Evolutionary conservation across 2,888 invertebrate genomes (phyloP).

Genomic region (Meteorus colon): DNA sequence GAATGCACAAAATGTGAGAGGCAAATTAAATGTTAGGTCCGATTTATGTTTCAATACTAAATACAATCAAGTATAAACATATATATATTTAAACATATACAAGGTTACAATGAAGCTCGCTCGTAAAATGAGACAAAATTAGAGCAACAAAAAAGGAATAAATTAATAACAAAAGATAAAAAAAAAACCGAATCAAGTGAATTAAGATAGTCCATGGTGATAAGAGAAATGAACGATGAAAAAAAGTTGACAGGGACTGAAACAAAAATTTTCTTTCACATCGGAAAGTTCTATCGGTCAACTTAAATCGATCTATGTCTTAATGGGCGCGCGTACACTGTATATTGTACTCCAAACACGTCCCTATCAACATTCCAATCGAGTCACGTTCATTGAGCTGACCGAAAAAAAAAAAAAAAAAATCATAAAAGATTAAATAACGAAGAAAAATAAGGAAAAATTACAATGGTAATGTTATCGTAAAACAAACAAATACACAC

Average conservation of each 20-base stretch:
- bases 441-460: slow-evolving; percentile 20
- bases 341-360: slow-evolving; percentile 44
- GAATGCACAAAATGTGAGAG: slow-evolving; percentile 42
- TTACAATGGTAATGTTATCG: slow-evolving; percentile 34
- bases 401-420: slow-evolving; percentile 29
- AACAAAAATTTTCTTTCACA: slow-evolving; percentile 25
- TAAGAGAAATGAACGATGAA: not conserved
- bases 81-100: slow-evolving; percentile 11
- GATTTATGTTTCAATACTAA: slow-evolving; percentile 33
- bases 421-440: slow-evolving; percentile 15
- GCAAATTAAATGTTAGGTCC: slow-evolving; percentile 15
- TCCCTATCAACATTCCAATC: slow-evolving; percentile 35
- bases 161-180: not conserved
- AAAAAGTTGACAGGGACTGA: slow-evolving; percentile 14
- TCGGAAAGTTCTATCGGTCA: slow-evolving; percentile 25
- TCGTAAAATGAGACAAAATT: not conserved
- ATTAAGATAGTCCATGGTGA: not conserved
- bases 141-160: slow-evolving; percentile 13
- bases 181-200: not conserved
- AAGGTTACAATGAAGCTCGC: not conserved
- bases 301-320: slow-evolving; percentile 38
- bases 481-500: not conserved
- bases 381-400: slow-evolving; percentile 40
- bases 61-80: slow-evolving; percentile 18
- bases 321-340: slow-evolving; percentile 40